Evolutionary conservation across 2,797 vertebrate genomes (phyloP).

Genomic region (Leuciscus waleckii): DNA sequence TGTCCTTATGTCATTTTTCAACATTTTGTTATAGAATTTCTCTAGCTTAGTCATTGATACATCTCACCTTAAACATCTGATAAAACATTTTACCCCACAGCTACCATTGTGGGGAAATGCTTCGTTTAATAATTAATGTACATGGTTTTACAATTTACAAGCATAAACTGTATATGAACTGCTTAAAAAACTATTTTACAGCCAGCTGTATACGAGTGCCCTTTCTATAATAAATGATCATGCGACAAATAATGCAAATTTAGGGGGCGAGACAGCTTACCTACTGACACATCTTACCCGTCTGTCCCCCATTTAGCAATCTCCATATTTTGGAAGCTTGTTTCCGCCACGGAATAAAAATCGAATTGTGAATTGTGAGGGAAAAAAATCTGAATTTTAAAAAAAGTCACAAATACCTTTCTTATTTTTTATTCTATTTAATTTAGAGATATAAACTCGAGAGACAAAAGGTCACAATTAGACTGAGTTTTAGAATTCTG

Average conservation of each 20-base stretch:
- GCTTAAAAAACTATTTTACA: neutral
- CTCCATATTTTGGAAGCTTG: neutral
- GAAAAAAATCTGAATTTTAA: no score
- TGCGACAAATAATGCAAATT: neutral
- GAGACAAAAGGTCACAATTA: no score
- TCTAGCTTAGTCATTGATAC: neutral
- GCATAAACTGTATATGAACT: neutral
- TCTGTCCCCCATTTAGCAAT: neutral
- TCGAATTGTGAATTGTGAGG: no score
- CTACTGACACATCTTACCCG: neutral
- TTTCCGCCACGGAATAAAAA: neutral
- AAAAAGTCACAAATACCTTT: no score
- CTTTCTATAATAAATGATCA: neutral
- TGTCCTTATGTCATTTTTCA: no score
- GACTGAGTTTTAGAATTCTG: no score
- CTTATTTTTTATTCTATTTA: no score
- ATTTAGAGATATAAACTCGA: no score
- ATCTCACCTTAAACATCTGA: neutral
- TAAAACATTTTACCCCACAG: neutral
- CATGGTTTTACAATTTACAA: neutral
- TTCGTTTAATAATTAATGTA: neutral
- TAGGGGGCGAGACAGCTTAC: neutral
- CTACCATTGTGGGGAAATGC: neutral
- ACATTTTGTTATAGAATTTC: neutral
- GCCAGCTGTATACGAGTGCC: neutral